Evolutionary conservation across 1,140 invertebrate species (phyloP), one percentile per base, ranked within the genome.

Genomic region (Lordiphosa clarofinis): DNA sequence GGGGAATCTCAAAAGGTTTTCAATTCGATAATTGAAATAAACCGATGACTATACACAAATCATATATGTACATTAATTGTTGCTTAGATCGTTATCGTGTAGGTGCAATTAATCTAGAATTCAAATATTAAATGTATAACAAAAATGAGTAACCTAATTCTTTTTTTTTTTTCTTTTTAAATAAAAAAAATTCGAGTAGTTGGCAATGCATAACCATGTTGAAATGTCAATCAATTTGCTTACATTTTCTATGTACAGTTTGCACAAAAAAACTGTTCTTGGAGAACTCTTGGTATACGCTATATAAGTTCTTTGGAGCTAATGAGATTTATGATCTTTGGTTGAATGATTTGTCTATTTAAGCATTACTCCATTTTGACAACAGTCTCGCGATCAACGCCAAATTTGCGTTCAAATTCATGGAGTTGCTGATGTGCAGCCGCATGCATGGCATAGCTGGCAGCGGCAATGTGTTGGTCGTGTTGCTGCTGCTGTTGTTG

Each of bases 361-460:
- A 15, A 1, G 19, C 6, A 4, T 48, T 67, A 88, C 47, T 88
- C 86, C 81, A 88, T 87, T 70, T 88, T 88, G 28, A 88, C 87
- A 46, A 88, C 70, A 24, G 79, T 68, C 13, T 87, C 84, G 28
- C 87, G 73, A 43, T 88, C 84, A 42, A 67, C 69, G 36, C 57
- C 69, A 35, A 63, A 81, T 61, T 88, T 88, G 4, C 86, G 65
- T 6, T 67, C 76, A 15, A 82, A 75, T 31, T 87, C 84, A 12
- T 86, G 73, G 40, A 86, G 42, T 58, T 84, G 71, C 54, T 76
- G 70, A 21, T 72, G 73, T 28, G 68, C 64, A n/a, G 61, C 67
- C 7, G 60, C 71, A 12, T 74, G 84, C 42, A 87, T 57, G 7
- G 65, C 50, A 62, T 69, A 79, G 68, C 56, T 86, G 53, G 72